phyloP scores from a whole-genome alignment of 2,888 invertebrate species.

The Pandemis cinnamomeana region DNA sequence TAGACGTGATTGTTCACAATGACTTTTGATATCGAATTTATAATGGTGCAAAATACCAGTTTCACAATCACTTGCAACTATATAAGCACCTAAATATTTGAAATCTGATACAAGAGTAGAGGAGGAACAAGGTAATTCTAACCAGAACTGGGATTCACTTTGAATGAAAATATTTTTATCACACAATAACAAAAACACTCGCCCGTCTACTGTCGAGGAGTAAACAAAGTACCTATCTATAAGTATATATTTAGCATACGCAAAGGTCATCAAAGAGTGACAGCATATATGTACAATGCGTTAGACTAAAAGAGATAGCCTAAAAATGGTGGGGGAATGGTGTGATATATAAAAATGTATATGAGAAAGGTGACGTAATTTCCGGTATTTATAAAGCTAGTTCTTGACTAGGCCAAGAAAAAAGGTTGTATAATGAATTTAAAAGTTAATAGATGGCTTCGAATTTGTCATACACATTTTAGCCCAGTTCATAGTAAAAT shows the following conservation, averaged over 20 bases:
- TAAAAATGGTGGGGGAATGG: conserved; percentile 21
- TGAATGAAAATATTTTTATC: conserved; percentile 59
- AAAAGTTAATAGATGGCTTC: not conserved
- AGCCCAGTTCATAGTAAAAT: too few species aligned
- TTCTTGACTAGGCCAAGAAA: not conserved
- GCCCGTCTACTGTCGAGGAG: conserved; percentile 69
- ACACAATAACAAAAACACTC: conserved; percentile 82
- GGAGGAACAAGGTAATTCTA: conserved; percentile 34
- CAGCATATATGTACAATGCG: conserved; percentile 43
- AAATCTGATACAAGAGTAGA: not conserved
- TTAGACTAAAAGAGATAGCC: conserved; percentile 56
- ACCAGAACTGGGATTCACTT: conserved; percentile 43
- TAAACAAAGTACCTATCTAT: conserved; percentile 80
- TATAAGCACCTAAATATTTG: conserved; percentile 1
- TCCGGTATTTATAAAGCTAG: conserved; percentile 34
- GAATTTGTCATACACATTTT: not conserved
- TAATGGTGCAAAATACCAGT: conserved; percentile 49
- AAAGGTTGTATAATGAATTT: not conserved
- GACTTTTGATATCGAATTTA: conserved; percentile 75
- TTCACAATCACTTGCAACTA: conserved; percentile 42
- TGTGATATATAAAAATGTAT: conserved; percentile 33
- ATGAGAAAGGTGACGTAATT: conserved; percentile 23
- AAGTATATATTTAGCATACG: conserved; percentile 72
- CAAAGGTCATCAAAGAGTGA: conserved; percentile 78
- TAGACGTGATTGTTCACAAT: conserved; percentile 70